These are phyloP conservation scores for Myotis yumanensis DNA, from an alignment of 2,113 vertebrate genomes.

Conservation along the genomic window DNA sequence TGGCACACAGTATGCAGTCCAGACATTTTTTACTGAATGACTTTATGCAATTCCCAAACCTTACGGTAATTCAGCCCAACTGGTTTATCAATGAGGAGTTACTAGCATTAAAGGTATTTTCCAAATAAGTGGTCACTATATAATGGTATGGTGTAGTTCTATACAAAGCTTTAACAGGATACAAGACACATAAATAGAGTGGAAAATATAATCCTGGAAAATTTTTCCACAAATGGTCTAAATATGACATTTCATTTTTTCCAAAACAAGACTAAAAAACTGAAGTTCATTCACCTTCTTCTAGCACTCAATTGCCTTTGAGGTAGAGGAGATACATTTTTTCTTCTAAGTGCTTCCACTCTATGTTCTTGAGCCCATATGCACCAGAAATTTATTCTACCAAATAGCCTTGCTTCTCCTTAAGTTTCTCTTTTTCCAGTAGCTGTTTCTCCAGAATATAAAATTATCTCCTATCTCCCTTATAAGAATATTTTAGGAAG, in stretches of 20 bases:
- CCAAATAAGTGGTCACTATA: background rate
- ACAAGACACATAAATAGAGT: background rate
- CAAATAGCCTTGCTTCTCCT: background rate
- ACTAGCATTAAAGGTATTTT: background rate
- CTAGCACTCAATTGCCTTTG: background rate
- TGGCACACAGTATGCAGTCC: background rate
- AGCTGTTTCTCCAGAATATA: background rate
- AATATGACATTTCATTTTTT: background rate
- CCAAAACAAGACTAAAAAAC: background rate
- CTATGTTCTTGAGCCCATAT: background rate
- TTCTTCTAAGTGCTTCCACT: background rate
- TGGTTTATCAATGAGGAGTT: too few relatives aligned
- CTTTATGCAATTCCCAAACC: background rate
- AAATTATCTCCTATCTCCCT: background rate
- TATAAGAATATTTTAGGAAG: background rate
- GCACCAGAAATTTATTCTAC: background rate
- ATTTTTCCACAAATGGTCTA: background rate
- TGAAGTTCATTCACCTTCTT: background rate
- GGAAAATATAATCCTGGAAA: background rate
- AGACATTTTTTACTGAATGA: background rate
- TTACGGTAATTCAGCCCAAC: too few relatives aligned
- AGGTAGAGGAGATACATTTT: background rate
- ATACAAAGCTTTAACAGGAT: background rate
- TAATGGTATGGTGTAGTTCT: background rate
- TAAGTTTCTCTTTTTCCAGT: background rate